Evolutionary conservation across 92 coral and sea anemone species (phyloP), one percentile per base, ranked within the genome.

Genomic region (Micromussa lordhowensis): DNA sequence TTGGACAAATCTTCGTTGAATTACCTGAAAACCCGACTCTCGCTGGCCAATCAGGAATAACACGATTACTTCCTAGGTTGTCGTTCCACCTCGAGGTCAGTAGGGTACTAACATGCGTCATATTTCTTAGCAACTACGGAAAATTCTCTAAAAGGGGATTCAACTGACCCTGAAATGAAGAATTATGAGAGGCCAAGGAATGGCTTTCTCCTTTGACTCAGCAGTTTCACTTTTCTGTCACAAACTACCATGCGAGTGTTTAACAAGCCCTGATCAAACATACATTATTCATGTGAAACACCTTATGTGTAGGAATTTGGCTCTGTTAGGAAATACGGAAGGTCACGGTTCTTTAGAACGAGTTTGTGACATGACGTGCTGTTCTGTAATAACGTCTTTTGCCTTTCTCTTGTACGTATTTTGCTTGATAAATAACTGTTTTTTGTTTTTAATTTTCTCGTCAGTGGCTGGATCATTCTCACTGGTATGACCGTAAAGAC

Each of bases 401-500:
- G 19, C 34, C 34, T 7, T 16, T 44, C 17, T 54, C 3, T 36
- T 84, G 15, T 48, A 13, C 38, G 31, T 57, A 28, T 55, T 71
- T 59, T 84, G 30, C 7, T 34, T 81, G 71, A 2, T 58, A 81
- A 44, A 16, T 77, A 5, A 48, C 10, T 35, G 21, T 1, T 15
- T 26, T 24, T 69, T 8, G 53, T 15, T 49, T 24, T 68, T 72
- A 34, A 19, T 73, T 75, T 79, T 59, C 9, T 88, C 51, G 24
- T 4, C 57, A 98, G 95, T 96, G 98, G 98, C 85, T 94, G 85
- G 98, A 98, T 82, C 99, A 98, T 85, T 85, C 80, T 28, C 99
- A 98, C 88, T 98, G 99, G 99, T 98, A 98, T 76, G 99, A 98
- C 49, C 94, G 94, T 54, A 98, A 94, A 77, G 99, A 98, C 83